Conservation (phyloP, 2,113 vertebrate species). For the rat (Rattus norvegicus) region DNA sequence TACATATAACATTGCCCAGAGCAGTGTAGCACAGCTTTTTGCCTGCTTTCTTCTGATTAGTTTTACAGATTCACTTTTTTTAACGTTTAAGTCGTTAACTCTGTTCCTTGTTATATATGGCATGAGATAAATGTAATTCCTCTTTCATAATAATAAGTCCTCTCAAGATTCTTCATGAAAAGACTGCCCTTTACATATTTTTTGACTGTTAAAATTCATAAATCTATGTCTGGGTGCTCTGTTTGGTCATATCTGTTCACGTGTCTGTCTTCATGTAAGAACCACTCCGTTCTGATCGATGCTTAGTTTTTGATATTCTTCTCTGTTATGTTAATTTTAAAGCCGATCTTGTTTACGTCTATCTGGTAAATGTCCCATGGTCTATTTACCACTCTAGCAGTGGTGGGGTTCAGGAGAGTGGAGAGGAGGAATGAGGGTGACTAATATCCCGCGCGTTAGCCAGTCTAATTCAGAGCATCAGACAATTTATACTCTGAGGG, state of each 20-base stretch:
- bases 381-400: too few species aligned
- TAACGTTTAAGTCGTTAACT: not conserved
- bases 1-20: not conserved
- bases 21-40: not conserved
- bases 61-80: not conserved
- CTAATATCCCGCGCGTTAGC: not conserved
- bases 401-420: too few species aligned
- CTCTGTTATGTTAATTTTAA: conserved; percentile 17
- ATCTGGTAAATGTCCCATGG: not conserved
- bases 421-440: not conserved
- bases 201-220: not conserved
- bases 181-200: not conserved
- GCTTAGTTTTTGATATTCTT: not conserved
- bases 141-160: not conserved
- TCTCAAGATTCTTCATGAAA: not conserved
- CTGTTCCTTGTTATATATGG: not conserved
- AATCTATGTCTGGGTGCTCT: not conserved
- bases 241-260: not conserved
- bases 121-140: not conserved
- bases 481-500: not conserved
- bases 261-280: not conserved
- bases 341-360: not conserved
- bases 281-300: not conserved
- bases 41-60: not conserved
- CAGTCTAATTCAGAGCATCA: not conserved